Conservation (phyloP, 2,113 vertebrate species). For the Myiozetetes cayanensis region DNA sequence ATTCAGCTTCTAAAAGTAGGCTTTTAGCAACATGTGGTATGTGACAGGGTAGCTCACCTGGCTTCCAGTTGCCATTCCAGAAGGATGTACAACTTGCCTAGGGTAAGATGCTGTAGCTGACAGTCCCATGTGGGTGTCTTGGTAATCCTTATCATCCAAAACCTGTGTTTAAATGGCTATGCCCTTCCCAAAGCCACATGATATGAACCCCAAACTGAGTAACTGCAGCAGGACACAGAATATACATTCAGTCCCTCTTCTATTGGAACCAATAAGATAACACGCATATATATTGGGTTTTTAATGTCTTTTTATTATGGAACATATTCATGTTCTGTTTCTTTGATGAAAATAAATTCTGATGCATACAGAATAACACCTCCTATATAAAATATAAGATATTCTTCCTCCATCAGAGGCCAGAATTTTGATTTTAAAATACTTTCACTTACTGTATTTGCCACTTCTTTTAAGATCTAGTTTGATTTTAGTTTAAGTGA, state of each 20-base stretch:
- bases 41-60: background rate
- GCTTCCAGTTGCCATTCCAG: background rate
- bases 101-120: fast-evolving
- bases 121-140: too few species aligned
- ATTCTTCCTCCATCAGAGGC: background rate
- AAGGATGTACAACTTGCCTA: background rate
- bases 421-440: background rate
- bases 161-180: background rate
- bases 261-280: background rate
- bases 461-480: background rate
- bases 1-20: background rate
- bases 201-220: background rate
- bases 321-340: background rate
- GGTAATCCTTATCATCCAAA: background rate
- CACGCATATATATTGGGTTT: background rate
- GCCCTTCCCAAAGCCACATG: background rate
- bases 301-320: background rate
- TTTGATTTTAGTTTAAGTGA: constrained; percentile 25
- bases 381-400: background rate
- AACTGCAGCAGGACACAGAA: background rate
- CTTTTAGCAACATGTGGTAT: background rate
- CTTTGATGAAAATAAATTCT: background rate
- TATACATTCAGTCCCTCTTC: background rate
- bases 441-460: background rate
- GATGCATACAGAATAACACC: background rate